A percentile compares a stretch with the other conserved stretches of the same genome.
Evolutionary conservation across 2,113 vertebrate species (phyloP).

Genomic region (Callocephalon fimbriatum): DNA sequence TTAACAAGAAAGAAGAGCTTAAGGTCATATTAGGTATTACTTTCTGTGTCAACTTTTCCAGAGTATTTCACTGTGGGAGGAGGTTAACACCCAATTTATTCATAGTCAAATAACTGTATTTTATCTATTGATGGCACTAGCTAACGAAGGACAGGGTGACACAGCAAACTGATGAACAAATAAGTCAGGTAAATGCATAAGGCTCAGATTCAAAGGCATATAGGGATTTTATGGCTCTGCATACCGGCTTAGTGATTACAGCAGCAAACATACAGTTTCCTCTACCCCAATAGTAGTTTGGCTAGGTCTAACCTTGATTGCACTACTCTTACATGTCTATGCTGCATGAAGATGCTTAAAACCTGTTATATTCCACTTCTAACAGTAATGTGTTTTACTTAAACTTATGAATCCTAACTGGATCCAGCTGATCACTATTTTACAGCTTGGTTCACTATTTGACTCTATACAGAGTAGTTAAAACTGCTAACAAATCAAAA

Average conservation of each 20-base stretch:
- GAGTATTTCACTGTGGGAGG: constrained; percentile 64
- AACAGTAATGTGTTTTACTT: background rate
- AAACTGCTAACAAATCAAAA: background rate
- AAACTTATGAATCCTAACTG: background rate
- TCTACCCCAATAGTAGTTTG: background rate
- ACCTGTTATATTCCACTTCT: background rate
- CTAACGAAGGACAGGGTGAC: constrained; percentile 50
- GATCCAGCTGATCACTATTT: background rate
- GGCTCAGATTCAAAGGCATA: background rate
- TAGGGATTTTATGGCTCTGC: background rate
- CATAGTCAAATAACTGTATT: constrained; percentile 55
- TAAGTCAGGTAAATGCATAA: background rate
- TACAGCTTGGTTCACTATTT: background rate
- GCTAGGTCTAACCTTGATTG: background rate
- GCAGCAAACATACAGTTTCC: background rate
- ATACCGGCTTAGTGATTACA: background rate
- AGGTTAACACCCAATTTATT: constrained; percentile 66
- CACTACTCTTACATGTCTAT: background rate
- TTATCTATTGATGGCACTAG: constrained; percentile 43
- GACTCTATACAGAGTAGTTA: background rate
- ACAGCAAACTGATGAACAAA: background rate
- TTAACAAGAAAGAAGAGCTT: constrained; percentile 68
- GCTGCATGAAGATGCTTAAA: background rate
- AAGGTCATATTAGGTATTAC: constrained; percentile 63
- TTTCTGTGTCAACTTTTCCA: constrained; percentile 64